phyloP scores from a whole-genome alignment of 2,113 vertebrate species.

The Salvelinus alpinus region DNA sequence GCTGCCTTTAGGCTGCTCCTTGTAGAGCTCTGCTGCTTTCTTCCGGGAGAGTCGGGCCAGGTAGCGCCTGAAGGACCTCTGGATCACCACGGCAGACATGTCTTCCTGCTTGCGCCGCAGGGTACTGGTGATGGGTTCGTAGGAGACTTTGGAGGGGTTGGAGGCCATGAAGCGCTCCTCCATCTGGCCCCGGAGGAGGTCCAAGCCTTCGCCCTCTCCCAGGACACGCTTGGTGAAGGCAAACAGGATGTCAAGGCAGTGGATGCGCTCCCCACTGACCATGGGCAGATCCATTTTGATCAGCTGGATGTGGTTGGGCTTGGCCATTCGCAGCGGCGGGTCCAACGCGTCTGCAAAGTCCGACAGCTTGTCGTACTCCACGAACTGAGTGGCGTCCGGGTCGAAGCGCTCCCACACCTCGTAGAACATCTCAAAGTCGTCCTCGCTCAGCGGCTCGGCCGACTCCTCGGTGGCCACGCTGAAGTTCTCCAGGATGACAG shows the following conservation, averaged over 20 bases:
- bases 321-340: conserved; percentile 87
- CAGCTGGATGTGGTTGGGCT: conserved; percentile 89
- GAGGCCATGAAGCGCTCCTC: conserved; percentile 98
- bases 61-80: conserved; percentile 87
- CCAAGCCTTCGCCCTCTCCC: conserved; percentile 93
- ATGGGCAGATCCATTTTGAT: conserved; percentile 95
- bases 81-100: conserved; percentile 88
- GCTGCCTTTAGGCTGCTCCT: conserved; percentile 66
- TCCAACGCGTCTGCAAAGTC: conserved; percentile 91
- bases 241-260: conserved; percentile 97
- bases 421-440: conserved; percentile 98
- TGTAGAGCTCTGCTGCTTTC: conserved; percentile 83
- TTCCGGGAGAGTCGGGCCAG: conserved; percentile 82
- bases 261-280: conserved; percentile 96
- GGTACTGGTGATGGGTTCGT: conserved; percentile 96
- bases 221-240: conserved; percentile 95
- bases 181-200: conserved; percentile 92
- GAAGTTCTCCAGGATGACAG: conserved; percentile 97
- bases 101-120: conserved; percentile 92
- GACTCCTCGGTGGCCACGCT: conserved; percentile 95
- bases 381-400: conserved; percentile 89
- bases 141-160: conserved; percentile 94
- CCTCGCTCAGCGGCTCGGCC: conserved; percentile 89
- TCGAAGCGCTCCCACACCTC: conserved; percentile 97
- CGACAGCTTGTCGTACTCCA: conserved; percentile 86